phyloP scores from a whole-genome alignment of 2,113 vertebrate species.

The cattle (Bos taurus) region DNA sequence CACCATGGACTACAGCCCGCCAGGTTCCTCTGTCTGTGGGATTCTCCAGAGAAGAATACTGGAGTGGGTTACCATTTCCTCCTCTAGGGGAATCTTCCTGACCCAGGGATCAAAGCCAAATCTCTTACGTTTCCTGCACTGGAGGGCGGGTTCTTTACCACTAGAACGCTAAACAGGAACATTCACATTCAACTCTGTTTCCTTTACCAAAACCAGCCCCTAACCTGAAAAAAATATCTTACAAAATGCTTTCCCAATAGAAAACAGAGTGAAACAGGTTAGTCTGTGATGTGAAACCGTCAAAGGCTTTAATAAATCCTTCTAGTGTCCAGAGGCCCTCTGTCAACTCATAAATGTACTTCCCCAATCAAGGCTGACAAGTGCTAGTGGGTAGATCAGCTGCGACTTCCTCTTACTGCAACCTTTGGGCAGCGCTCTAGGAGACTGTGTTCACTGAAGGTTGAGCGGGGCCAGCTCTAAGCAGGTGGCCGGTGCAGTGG shows the following conservation, averaged over 20 bases:
- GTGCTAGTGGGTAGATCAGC: no score
- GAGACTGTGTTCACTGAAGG: neutral
- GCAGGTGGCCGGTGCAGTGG: rapidly evolving
- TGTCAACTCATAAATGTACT: neutral
- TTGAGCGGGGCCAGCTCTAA: neutral
- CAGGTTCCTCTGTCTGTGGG: neutral
- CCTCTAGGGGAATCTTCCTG: neutral
- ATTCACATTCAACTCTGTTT: neutral
- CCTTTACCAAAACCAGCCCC: neutral
- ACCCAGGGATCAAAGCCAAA: neutral
- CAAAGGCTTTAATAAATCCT: neutral
- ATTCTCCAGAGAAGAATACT: neutral
- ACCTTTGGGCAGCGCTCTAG: neutral
- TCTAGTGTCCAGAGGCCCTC: neutral
- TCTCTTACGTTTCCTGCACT: neutral
- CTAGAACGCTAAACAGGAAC: neutral
- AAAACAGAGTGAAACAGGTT: neutral
- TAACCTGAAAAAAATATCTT: neutral
- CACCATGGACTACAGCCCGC: neutral
- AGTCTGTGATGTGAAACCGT: neutral
- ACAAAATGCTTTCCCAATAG: neutral
- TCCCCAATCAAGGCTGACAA: neutral
- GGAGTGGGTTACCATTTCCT: neutral
- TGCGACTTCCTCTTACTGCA: neutral
- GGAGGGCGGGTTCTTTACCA: neutral